A percentile compares a stretch with the other conserved stretches of the same genome.
Conservation (phyloP, 2,113 vertebrate genomes). For the Tiliqua scincoides region DNA sequence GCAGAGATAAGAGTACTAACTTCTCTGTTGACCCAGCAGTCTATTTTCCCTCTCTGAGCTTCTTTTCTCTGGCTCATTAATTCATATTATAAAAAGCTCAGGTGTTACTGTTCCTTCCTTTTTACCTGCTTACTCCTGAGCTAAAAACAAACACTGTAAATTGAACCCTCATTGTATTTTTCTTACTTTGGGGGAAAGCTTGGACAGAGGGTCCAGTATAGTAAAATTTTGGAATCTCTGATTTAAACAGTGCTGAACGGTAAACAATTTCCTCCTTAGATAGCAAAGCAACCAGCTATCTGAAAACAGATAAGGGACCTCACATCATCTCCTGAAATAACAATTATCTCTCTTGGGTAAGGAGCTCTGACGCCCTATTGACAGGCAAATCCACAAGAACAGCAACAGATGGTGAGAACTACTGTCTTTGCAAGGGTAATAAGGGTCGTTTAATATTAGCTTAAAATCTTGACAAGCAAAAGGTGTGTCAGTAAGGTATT, state of each 20-base stretch:
- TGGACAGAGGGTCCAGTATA: neutral
- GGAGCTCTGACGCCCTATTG: too few relatives aligned
- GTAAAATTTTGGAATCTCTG: neutral
- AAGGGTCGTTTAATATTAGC: neutral
- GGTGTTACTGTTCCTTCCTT: neutral
- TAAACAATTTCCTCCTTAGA: neutral
- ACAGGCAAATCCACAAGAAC: neutral
- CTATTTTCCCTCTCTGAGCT: neutral
- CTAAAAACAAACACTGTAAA: neutral
- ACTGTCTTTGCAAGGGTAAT: neutral
- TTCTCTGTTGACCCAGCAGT: neutral
- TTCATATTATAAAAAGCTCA: neutral
- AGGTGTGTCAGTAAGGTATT: neutral
- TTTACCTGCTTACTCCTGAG: neutral
- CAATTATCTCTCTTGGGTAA: neutral
- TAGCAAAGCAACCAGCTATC: neutral
- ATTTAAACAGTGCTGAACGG: neutral
- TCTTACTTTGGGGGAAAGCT: neutral
- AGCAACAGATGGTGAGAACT: neutral
- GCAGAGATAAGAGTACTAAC: neutral
- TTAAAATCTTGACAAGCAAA: neutral
- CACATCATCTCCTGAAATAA: neutral
- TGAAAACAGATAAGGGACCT: neutral
- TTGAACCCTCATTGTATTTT: neutral
- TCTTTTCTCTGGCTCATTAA: neutral